These are phyloP conservation scores for Aepyceros melampus DNA, from an alignment of 2,113 vertebrate species.

Conservation along the genomic window DNA sequence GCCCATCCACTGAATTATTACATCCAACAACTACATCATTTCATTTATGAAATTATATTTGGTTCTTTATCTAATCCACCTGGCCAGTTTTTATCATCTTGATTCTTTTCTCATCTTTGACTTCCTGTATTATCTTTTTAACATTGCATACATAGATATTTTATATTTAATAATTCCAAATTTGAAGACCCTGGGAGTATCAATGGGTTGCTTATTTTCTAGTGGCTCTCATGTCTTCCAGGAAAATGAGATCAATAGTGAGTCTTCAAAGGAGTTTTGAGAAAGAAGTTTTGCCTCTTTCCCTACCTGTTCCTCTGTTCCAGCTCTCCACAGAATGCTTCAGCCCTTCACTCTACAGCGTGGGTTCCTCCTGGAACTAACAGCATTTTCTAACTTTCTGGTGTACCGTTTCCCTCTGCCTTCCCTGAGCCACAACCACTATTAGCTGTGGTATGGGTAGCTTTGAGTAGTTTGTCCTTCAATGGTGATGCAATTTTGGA, in stretches of 20 bases:
- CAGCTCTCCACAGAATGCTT: background rate
- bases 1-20: background rate
- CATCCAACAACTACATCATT: background rate
- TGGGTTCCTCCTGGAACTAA: background rate
- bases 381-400: background rate
- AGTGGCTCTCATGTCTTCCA: background rate
- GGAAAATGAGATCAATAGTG: background rate
- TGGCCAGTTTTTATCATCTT: background rate
- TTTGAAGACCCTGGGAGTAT: background rate
- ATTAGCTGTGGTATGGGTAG: background rate
- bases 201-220: background rate
- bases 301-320: background rate
- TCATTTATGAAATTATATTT: background rate
- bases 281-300: background rate
- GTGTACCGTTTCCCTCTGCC: background rate
- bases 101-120: background rate
- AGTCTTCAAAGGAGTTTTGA: background rate
- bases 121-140: background rate
- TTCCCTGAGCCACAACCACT: background rate
- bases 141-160: background rate
- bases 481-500: background rate
- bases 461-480: background rate
- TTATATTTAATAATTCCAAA: background rate
- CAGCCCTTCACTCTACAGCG: background rate
- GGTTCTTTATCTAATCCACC: background rate